Evolutionary conservation across 1,140 invertebrate genomes (phyloP), one percentile per base, ranked within the genome.

Genomic region (Euwallacea similis): DNA sequence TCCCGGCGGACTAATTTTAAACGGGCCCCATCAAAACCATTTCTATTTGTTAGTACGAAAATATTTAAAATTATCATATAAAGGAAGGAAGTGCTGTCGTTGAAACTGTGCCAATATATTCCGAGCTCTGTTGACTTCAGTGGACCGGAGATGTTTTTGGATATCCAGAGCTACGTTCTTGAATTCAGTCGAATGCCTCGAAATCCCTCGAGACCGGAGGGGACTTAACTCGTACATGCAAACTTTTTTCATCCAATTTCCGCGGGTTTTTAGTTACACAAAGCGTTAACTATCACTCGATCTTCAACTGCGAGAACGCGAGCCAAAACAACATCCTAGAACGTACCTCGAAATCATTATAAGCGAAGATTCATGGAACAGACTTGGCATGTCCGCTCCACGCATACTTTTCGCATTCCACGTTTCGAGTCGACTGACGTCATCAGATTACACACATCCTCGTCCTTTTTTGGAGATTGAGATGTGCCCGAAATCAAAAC

Each of bases 341-440:
- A 59, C 16, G 56, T 59, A 7, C 16, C 16, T 8, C 16, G 21
- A 41, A 10, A 59, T 41, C 13, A 59, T 62, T 50, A 11, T 10
- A 50, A 50, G 11, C 8, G n/a, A 56, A 21, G 58, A 69, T 69
- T 61, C 66, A 69, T 69, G 66, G 66, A 69, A 60, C 66, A 60
- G 66, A 61, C 46, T 69, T 69, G 66, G 66, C 66, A 69, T 61
- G 66, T 69, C 66, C 66, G 66, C 33, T 61, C 46, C 66, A 42
- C 66, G 66, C 66, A 69, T 69, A 61, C 54, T 69, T 69, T 69
- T 69, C 66, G 66, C 66, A 69, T 69, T 69, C 66, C 66, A 33
- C 66, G 66, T 69, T 69, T 50, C 66, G 66, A 53, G 43, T 42
- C 66, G 66, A 61, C 58, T 41, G 13, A 69, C 66, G 66, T 69